These are phyloP conservation scores for Hydroisotoma schaefferi DNA, from an alignment of 2,888 invertebrate genomes.

Conservation along the genomic window DNA sequence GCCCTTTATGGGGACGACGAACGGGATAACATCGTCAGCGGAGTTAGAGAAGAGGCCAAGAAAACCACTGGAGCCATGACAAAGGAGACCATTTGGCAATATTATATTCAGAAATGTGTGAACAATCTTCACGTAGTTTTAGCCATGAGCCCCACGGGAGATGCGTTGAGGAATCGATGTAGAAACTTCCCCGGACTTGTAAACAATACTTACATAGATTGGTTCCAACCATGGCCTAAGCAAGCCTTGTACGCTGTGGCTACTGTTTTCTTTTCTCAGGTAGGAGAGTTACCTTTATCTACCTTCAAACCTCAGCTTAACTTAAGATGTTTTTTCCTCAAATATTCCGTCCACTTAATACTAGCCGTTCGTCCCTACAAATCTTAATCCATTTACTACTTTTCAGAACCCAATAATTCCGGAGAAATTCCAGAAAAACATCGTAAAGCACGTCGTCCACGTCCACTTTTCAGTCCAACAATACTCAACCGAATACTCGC, in stretches of 20 bases:
- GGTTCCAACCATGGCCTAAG: conserved; percentile 91
- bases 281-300: too few relatives aligned
- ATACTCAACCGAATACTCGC: conserved; percentile 69
- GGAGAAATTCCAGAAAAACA: conserved; percentile 62
- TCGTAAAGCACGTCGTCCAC: conserved; percentile 80
- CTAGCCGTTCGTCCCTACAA: too few relatives aligned
- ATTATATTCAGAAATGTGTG: conserved; percentile 71
- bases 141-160: conserved; percentile 85
- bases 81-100: conserved; percentile 84
- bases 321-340: too few relatives aligned
- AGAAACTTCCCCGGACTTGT: conserved; percentile 88
- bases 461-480: conserved; percentile 72
- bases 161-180: conserved; percentile 75
- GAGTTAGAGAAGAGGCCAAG: conserved; percentile 65
- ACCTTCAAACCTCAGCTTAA: too few relatives aligned
- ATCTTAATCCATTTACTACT: background rate
- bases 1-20: conserved; percentile 84
- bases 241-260: conserved; percentile 86
- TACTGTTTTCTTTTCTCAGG: conserved; percentile 74
- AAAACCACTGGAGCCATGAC: conserved; percentile 69
- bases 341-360: too few relatives aligned
- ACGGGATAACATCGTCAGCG: conserved; percentile 72
- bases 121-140: conserved; percentile 85
- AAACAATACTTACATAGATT: conserved; percentile 87
- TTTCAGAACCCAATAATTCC: conserved; percentile 64